Percentiles rank a stretch among this genome's conserved stretches.
Conservation (phyloP, 35 echinoderm and acorn worm genomes). For the Eucidaris tribuloides region DNA sequence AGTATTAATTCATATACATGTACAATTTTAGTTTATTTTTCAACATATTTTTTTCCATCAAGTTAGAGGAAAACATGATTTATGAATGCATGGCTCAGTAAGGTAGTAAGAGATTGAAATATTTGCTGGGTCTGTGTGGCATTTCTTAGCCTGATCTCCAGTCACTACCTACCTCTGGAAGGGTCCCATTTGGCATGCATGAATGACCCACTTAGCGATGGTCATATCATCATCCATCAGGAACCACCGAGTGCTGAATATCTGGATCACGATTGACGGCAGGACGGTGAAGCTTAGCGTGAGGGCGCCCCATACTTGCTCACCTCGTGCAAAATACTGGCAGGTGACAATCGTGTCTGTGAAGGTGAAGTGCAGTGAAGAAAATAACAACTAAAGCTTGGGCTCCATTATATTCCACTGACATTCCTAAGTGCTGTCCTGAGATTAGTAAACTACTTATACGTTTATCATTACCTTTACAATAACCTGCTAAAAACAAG, state of each 20-base stretch:
- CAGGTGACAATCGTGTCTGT: slow-evolving; percentile 75
- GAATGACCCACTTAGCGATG: slow-evolving; percentile 71
- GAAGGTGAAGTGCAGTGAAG: neutral
- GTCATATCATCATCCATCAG: slow-evolving; percentile 87
- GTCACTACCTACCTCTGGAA: slow-evolving; percentile 68
- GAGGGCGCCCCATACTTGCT: slow-evolving; percentile 69
- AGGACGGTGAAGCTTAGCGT: slow-evolving; percentile 66
- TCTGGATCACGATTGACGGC: slow-evolving; percentile 78
- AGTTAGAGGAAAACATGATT: too few species aligned
- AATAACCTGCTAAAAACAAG: neutral
- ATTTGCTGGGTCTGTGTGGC: too few species aligned
- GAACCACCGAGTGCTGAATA: slow-evolving; percentile 91
- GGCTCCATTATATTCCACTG: too few species aligned
- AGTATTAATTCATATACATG: too few species aligned
- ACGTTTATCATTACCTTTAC: neutral
- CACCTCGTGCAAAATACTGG: slow-evolving; percentile 58
- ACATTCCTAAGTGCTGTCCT: neutral
- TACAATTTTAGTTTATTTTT: too few species aligned
- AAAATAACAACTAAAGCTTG: too few species aligned
- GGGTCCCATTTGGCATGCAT: slow-evolving; percentile 72
- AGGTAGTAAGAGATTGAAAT: too few species aligned
- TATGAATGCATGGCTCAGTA: too few species aligned
- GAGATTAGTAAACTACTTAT: neutral
- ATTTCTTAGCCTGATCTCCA: too few species aligned
- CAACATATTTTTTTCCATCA: too few species aligned